A percentile compares a stretch with the other conserved stretches of the same genome.
These are phyloP conservation scores for Emmelina monodactyla DNA, from an alignment of 2,888 invertebrate species.

Conservation along the genomic window DNA sequence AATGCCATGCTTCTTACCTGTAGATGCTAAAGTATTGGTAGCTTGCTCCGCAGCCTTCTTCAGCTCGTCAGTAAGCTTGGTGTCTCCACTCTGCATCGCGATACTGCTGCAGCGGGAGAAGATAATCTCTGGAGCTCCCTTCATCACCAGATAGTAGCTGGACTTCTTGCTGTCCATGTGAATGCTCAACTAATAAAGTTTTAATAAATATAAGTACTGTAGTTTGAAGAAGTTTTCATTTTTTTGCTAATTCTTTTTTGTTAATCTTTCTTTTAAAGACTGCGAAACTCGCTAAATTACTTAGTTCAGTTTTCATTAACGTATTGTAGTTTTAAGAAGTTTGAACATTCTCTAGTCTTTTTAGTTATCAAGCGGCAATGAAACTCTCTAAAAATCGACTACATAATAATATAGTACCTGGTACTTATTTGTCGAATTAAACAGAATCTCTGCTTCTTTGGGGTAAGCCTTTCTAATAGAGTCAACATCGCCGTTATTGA, in stretches of 20 bases:
- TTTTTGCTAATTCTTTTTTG: no score
- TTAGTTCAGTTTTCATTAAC: no score
- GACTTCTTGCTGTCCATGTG: constrained; percentile 80
- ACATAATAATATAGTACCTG: no score
- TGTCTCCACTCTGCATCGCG: constrained; percentile 77
- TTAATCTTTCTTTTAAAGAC: no score
- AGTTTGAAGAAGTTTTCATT: no score
- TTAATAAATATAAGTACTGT: no score
- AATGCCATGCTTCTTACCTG: no score
- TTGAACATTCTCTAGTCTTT: no score
- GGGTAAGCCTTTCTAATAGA: constrained; percentile 77
- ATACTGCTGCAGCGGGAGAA: constrained; percentile 84
- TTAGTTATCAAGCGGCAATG: no score
- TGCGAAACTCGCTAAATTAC: no score
- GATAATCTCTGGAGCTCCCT: constrained; percentile 96
- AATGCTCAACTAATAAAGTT: constrained; percentile 74
- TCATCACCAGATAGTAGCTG: constrained; percentile 87
- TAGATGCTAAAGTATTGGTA: constrained; percentile 36
- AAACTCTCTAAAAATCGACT: no score
- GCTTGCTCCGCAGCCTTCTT: constrained; percentile 27
- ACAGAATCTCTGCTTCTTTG: constrained; percentile 90
- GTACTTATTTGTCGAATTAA: constrained; percentile 94
- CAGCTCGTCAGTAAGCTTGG: constrained; percentile 38
- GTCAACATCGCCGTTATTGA: constrained; percentile 72
- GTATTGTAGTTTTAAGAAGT: no score